Evolutionary conservation across 2,113 vertebrate genomes (phyloP).

Genomic region (Myotis yumanensis): DNA sequence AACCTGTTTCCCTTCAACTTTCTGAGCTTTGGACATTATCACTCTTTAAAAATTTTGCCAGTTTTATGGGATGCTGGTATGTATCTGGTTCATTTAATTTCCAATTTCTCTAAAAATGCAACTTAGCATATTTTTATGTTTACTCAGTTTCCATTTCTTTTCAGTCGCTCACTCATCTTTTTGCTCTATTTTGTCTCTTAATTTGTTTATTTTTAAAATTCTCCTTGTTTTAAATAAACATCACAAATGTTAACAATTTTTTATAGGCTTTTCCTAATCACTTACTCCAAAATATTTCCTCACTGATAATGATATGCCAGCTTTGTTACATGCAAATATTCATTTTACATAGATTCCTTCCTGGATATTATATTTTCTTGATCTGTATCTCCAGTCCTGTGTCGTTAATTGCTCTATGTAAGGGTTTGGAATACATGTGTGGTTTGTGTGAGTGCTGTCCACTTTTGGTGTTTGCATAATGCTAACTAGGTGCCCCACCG

Average conservation of each 20-base stretch:
- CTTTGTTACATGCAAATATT: neutral
- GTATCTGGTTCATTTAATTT: neutral
- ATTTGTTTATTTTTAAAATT: neutral
- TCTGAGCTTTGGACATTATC: neutral
- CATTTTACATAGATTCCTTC: neutral
- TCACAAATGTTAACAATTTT: neutral
- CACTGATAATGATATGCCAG: neutral
- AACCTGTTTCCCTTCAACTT: neutral
- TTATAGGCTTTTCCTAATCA: neutral
- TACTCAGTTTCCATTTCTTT: neutral
- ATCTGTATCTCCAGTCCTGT: neutral
- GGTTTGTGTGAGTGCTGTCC: neutral
- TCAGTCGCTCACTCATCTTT: neutral
- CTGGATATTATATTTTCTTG: neutral
- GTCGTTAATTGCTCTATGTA: neutral
- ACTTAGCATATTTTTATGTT: neutral
- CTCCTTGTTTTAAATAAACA: constrained; percentile 14
- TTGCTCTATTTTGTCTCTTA: neutral
- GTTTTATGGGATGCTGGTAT: neutral
- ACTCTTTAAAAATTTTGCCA: neutral
- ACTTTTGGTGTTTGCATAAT: neutral
- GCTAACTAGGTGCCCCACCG: neutral
- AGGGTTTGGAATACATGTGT: neutral
- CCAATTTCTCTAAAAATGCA: neutral
- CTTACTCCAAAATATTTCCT: neutral